Evolutionary conservation across 2,888 invertebrate genomes (phyloP).

Genomic region (Gortyna flavago): DNA sequence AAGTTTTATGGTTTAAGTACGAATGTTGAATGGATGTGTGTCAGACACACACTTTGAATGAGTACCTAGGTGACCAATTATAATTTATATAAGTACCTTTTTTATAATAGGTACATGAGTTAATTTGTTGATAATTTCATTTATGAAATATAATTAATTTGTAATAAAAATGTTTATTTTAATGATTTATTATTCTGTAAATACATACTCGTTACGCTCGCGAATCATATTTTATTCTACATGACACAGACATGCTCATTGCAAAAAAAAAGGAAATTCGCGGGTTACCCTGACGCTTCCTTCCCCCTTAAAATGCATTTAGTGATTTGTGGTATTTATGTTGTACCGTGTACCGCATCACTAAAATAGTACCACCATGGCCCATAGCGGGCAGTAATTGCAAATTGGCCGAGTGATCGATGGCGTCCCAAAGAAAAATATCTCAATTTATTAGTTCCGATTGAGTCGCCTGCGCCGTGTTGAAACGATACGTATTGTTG

Average conservation of each 20-base stretch:
- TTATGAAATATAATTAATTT: too few species aligned
- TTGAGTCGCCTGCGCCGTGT: constrained; percentile 47
- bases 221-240: too few species aligned
- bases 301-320: too few species aligned
- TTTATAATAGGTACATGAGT: neutral
- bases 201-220: too few species aligned
- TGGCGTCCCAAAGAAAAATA: constrained; percentile 74
- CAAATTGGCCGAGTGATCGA: constrained; percentile 77
- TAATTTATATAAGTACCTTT: neutral
- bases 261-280: too few species aligned
- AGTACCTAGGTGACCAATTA: neutral
- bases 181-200: too few species aligned
- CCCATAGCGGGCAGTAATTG: constrained; percentile 69
- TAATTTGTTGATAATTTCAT: too few species aligned
- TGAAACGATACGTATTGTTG: constrained; percentile 44
- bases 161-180: too few species aligned
- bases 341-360: constrained; percentile 47
- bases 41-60: neutral
- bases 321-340: neutral
- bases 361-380: constrained; percentile 49
- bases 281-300: too few species aligned
- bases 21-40: constrained; percentile 20
- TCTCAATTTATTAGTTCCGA: constrained; percentile 78
- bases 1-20: constrained; percentile 9
- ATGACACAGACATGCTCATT: too few species aligned